Evolutionary conservation across 1,140 invertebrate genomes (phyloP), one percentile per base, ranked within the genome.

Genomic region (Phenacoccus solenopsis): DNA sequence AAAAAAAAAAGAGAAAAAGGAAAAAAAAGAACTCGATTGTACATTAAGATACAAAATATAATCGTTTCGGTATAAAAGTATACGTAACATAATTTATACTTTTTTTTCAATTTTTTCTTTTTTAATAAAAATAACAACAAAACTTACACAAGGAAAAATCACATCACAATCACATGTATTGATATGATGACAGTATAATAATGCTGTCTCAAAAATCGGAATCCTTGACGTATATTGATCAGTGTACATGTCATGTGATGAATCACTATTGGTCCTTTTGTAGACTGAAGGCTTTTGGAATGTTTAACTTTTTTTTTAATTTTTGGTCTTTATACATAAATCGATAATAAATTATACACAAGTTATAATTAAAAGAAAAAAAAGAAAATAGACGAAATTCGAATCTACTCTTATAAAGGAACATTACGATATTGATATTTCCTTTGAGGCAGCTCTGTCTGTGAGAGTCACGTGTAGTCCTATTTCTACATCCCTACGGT

Each of bases 121-220:
- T 25, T 64, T 64, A 64, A 64, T 64, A 64, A 64, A 64, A 64
- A 64, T 64, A 64, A 64, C 59, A 64, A 64, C 59, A 64, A 64
- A 64, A 64, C 59, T 64, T 64, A 64, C 25, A 64, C 38, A 64
- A 27, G 59, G 25, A 64, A 64, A 64, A 64, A 64, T 64, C 59
- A 64, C 59, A 64, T 64, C 59, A 64, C 59, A 64, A 64, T 64
- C 59, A 64, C 59, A 64, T 64, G 59, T 64, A 64, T 64, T 64
- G 59, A 64, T 64, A 64, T 64, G 59, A 64, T 64, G 59, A 64
- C 59, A 64, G 25, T 27, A 24, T 49, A 49, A 16, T 49, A 49
- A 49, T n/a, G 38, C 38, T 25, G 59, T 27, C 59, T 64, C 59
- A 64, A 64, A 64, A 64, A 64, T 64, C 59, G 59, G 59, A 64